Evolutionary conservation across 1,140 invertebrate genomes (phyloP), one percentile per base, ranked within the genome.

Genomic region (Penaeus vannamei): DNA sequence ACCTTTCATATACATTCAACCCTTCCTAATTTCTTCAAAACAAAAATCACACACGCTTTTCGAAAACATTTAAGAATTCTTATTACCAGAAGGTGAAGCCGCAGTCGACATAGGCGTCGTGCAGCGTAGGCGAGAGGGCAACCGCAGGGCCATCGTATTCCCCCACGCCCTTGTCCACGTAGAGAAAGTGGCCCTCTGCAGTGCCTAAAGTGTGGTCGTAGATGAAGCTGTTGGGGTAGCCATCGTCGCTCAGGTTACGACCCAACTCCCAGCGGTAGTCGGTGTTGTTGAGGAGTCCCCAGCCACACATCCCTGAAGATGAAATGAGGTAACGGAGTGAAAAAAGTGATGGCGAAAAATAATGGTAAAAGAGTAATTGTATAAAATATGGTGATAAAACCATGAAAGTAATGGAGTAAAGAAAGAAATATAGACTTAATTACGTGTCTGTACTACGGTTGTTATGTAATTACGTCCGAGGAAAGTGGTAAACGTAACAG

Each of bases 161-260:
- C n/a, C 61, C 46, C 14, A 32, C 5, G 36, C n/a, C 19, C 32
- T 66, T 32, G 26, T 10, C 66, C 32, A 85, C n/a, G 76, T 85
- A 85, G 20, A 85, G 72, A 46, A 76, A 85, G 53, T 85, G 84
- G 53, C 84, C 84, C 53, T 46, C 17, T 22, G 20, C 66, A 19
- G 84, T 72, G 32, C 84, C 84, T 20, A 85, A 64, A 29, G 84
- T 85, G 23, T 85, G 84, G 53, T 85, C 84, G 29, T 26, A 85
- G 8, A 85, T n/a, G n/a, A 23, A 29, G 17, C 29, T 12, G 17
- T n/a, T 59, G 32, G 59, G 0, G n/a, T 0, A 26, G n/a, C 59
- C 10, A 26, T 53, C 59, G n/a, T 85, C 12, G 59, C 81, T 83
- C 81, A 83, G 36, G 81, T 83, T 83, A 14, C 76, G 84, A 19